A percentile compares a stretch with the other conserved stretches of the same genome.
These are phyloP conservation scores for Trichonephila clavata DNA, from an alignment of 1,140 invertebrate species.

Conservation along the genomic window DNA sequence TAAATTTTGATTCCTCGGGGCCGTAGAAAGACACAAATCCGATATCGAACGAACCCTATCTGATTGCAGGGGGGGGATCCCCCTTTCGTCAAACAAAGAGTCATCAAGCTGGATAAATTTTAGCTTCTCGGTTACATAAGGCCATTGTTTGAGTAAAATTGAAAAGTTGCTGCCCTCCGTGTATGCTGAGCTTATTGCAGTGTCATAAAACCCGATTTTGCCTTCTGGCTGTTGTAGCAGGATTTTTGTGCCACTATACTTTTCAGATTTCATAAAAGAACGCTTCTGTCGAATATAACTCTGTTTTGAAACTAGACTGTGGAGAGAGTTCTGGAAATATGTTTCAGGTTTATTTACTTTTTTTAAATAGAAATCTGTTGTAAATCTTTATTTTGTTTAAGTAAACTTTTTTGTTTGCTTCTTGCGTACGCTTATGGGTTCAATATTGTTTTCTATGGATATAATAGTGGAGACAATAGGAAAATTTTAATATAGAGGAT, in stretches of 20 bases:
- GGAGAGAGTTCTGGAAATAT: too few species aligned
- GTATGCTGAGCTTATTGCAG: neutral
- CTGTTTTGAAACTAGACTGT: too few species aligned
- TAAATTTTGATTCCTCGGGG: neutral
- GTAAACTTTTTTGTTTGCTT: too few species aligned
- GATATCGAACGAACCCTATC: neutral
- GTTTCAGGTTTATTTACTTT: too few species aligned
- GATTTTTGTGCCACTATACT: neutral
- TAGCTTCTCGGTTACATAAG: neutral
- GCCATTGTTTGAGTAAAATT: neutral
- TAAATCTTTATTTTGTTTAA: too few species aligned
- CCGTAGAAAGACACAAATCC: slow-evolving; percentile 5
- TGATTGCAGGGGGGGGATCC: neutral
- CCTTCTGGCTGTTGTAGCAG: neutral
- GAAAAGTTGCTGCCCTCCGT: neutral
- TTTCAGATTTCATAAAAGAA: neutral
- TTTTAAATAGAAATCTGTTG: too few species aligned
- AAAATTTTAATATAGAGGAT: too few species aligned
- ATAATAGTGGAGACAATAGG: too few species aligned
- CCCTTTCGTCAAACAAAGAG: neutral
- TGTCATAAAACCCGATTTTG: neutral
- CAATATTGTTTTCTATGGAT: too few species aligned
- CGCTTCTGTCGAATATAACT: too few species aligned
- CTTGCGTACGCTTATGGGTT: too few species aligned
- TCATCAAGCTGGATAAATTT: neutral